Conservation (phyloP, 2,888 invertebrate species). For the Tipula lateralis region DNA sequence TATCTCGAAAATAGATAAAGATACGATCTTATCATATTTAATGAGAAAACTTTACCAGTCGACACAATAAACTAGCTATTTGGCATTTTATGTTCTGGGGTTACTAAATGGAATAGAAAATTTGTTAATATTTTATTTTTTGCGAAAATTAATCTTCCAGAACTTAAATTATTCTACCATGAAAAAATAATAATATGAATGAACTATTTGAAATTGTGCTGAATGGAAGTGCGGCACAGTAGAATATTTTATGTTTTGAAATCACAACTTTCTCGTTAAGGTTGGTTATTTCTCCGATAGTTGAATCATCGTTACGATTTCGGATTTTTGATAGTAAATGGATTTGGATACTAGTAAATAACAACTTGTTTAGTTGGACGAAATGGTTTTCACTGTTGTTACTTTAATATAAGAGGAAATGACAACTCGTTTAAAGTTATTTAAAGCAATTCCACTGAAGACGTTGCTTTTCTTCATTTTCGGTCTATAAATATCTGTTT, state of each 20-base stretch:
- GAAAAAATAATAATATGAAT: background rate
- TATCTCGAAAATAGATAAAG: background rate
- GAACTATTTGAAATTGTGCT: background rate
- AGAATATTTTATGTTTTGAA: background rate
- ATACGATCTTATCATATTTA: background rate
- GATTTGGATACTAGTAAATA: too few relatives aligned
- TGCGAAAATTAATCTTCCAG: background rate
- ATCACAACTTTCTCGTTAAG: too few relatives aligned
- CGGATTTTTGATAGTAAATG: too few relatives aligned
- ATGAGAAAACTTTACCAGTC: slow-evolving; percentile 1
- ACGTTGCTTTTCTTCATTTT: too few relatives aligned
- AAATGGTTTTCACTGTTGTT: too few relatives aligned
- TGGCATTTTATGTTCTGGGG: background rate
- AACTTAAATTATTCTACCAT: background rate
- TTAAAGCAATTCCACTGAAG: too few relatives aligned
- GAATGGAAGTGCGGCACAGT: background rate
- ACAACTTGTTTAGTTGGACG: too few relatives aligned
- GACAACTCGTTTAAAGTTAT: too few relatives aligned
- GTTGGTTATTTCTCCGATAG: too few relatives aligned
- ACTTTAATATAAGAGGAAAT: too few relatives aligned
- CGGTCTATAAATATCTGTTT: too few relatives aligned
- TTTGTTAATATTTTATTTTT: background rate
- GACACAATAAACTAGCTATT: background rate
- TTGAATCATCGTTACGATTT: too few relatives aligned
- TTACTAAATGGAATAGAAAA: slow-evolving; percentile 19